A percentile compares a stretch with the other conserved stretches of the same genome.
Evolutionary conservation across 2,797 vertebrate genomes (phyloP).

Genomic region (Sebastes cheni): DNA sequence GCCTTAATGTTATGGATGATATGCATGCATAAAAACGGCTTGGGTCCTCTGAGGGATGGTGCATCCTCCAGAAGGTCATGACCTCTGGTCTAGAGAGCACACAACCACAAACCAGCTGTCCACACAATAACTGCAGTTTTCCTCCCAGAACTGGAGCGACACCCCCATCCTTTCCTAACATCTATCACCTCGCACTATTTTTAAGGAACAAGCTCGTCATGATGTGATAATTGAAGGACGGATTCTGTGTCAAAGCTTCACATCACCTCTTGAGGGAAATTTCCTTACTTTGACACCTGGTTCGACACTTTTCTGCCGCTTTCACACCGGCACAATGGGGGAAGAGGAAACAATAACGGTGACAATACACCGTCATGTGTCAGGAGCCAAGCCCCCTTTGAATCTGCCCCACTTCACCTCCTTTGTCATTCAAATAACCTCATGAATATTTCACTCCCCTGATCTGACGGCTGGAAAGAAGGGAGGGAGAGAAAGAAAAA

Average conservation of each 20-base stretch:
- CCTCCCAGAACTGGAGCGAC: neutral
- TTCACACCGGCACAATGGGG: conserved; percentile 2
- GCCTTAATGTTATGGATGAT: neutral
- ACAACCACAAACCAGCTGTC: conserved; percentile 43
- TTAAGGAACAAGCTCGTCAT: neutral
- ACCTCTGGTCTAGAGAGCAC: conserved; percentile 44
- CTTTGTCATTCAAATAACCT: conserved; percentile 80
- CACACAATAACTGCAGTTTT: neutral
- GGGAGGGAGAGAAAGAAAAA: neutral
- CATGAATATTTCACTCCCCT: conserved; percentile 79
- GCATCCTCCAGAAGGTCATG: conserved; percentile 38
- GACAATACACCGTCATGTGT: conserved; percentile 44
- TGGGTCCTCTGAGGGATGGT: neutral
- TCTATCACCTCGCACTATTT: neutral
- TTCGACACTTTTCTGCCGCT: neutral
- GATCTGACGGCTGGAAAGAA: conserved; percentile 36
- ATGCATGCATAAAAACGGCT: neutral
- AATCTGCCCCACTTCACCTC: conserved; percentile 59
- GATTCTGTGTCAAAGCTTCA: neutral
- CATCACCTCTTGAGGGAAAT: neutral
- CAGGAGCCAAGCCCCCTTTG: conserved; percentile 48
- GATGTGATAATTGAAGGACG: neutral
- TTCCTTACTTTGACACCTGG: neutral
- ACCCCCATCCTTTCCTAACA: neutral
- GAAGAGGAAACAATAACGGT: conserved; percentile 28